Evolutionary conservation across 1,140 invertebrate genomes (phyloP).

Genomic region (Amphibalanus amphitrite): DNA sequence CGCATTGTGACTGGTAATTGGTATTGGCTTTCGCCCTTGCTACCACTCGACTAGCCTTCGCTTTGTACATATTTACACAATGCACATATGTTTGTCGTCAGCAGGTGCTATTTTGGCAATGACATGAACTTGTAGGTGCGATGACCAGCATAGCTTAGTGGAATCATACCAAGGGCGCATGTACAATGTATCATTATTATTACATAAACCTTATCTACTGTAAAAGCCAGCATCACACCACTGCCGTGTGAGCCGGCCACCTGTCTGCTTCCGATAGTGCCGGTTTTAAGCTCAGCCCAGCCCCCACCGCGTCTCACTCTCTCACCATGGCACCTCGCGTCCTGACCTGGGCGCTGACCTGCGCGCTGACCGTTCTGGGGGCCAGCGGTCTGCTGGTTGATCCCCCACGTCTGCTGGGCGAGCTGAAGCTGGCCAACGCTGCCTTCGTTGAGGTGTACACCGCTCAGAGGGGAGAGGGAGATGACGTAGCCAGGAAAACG

Average conservation of each 20-base stretch:
- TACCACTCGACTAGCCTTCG: no score
- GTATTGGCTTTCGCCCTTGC: no score
- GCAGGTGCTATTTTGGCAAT: no score
- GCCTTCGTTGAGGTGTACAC: conserved; percentile 21
- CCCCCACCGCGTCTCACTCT: not conserved
- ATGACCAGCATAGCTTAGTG: no score
- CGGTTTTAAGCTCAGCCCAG: not conserved
- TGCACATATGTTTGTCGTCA: no score
- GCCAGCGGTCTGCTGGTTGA: not conserved
- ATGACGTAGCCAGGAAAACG: conserved; percentile 18
- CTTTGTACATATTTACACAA: no score
- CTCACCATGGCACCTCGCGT: not conserved
- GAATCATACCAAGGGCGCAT: no score
- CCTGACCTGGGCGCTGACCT: not conserved
- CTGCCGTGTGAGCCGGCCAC: not conserved
- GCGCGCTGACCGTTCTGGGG: not conserved
- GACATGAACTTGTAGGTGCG: no score
- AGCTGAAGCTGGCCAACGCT: conserved; percentile 9
- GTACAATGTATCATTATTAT: no score
- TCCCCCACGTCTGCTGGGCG: not conserved
- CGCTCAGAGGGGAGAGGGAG: conserved; percentile 13
- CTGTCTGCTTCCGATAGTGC: not conserved
- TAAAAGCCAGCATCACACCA: not conserved
- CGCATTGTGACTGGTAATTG: no score
- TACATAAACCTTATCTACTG: not conserved